These are phyloP conservation scores for Drosophila suzukii DNA, from an alignment of 1,140 invertebrate species.

Conservation along the genomic window DNA sequence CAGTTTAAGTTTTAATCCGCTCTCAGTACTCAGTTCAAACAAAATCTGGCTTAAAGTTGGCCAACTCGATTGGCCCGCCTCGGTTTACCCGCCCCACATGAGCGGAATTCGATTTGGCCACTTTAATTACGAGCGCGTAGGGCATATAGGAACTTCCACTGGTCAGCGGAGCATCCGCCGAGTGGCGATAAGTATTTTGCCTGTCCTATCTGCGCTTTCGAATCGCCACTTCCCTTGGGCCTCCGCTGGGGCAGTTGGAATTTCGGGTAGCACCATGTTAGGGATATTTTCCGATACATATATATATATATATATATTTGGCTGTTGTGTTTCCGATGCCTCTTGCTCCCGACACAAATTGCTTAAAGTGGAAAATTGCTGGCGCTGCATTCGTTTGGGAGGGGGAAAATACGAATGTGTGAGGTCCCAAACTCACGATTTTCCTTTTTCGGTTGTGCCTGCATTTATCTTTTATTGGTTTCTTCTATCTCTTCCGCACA, in stretches of 20 bases:
- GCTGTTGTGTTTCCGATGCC: slow-evolving; percentile 38
- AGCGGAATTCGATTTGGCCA: slow-evolving; percentile 45
- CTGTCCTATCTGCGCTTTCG: slow-evolving; percentile 22
- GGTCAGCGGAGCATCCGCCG: slow-evolving; percentile 24
- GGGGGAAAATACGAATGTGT: slow-evolving; percentile 16
- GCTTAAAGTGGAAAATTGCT: slow-evolving; percentile 83
- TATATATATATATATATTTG: slow-evolving; percentile 23
- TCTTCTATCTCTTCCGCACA: slow-evolving; percentile 27
- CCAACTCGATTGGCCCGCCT: slow-evolving; percentile 25
- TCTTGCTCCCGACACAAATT: slow-evolving; percentile 67
- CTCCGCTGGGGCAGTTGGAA: slow-evolving; percentile 13
- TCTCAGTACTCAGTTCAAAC: slow-evolving; percentile 6
- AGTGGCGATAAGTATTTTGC: slow-evolving; percentile 53
- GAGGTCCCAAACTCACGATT: slow-evolving; percentile 41
- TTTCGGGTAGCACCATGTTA: slow-evolving; percentile 40
- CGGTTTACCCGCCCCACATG: slow-evolving; percentile 18
- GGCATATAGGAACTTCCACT: slow-evolving; percentile 46
- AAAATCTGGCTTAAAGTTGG: slow-evolving; percentile 33
- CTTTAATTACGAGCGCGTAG: slow-evolving; percentile 56
- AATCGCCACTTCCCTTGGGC: slow-evolving; percentile 9
- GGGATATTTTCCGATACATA: slow-evolving; percentile 40
- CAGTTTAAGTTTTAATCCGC: slow-evolving; percentile 38
- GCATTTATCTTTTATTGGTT: slow-evolving; percentile 80
- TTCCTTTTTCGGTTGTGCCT: slow-evolving; percentile 28
- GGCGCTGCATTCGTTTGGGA: slow-evolving; percentile 66